phyloP scores from a whole-genome alignment of 2,797 vertebrate genomes.

The Anabacerthia variegaticeps region DNA sequence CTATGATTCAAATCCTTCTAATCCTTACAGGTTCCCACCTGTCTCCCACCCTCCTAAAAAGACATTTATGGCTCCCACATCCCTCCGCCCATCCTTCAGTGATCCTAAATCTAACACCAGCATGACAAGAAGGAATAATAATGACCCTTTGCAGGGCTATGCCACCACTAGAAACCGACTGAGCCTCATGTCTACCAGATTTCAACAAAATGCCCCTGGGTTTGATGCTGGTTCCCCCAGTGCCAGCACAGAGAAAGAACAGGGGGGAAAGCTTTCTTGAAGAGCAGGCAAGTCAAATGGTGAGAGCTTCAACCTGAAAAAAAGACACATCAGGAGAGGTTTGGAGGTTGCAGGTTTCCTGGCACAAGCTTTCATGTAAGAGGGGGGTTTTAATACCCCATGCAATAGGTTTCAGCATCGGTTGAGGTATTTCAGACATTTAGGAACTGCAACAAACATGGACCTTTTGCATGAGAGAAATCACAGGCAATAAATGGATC shows the following conservation, averaged over 20 bases:
- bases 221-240: not conserved
- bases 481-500: not conserved
- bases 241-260: not conserved
- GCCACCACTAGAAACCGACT: not conserved
- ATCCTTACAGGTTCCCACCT: not conserved
- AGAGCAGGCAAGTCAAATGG: not conserved
- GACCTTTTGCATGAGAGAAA: not conserved
- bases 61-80: not conserved
- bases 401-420: not conserved
- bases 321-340: not conserved
- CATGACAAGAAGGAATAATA: not conserved
- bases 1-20: not conserved
- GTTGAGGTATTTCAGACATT: not conserved
- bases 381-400: not conserved
- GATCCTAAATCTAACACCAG: not conserved
- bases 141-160: not conserved
- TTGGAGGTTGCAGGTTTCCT: not conserved
- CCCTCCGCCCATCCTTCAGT: not conserved
- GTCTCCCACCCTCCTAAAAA: not conserved
- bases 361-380: not conserved
- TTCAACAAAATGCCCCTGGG: not conserved
- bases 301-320: not conserved
- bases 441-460: not conserved
- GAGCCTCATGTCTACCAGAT: not conserved
- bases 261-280: not conserved